Evolutionary conservation across 2,888 invertebrate species (phyloP), one percentile per base, ranked within the genome.

Genomic region (Tromatobia lineatoria): DNA sequence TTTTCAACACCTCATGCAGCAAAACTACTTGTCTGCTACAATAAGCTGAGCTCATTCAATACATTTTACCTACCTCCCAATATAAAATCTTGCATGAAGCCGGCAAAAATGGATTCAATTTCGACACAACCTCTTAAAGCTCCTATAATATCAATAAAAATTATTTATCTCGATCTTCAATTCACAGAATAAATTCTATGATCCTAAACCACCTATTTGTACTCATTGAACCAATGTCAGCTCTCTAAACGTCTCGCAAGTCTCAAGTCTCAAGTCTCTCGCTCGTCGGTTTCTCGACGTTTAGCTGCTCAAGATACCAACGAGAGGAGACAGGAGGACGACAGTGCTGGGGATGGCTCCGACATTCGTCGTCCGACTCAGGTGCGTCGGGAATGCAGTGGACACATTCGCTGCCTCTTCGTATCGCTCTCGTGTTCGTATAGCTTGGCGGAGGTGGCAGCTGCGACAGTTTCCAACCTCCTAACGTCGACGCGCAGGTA

Each of bases 401-500:
- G 61, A 20, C 18, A 61, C 67, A 69, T 57, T 77, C 77, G 77
- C 23, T 25, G 42, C 18, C 71, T 15, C 57, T 23, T 20, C 25
- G 18, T 20, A 18, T 71, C 4, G 34, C 34, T 38, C 11, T n/a
- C 34, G 23, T 34, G 20, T 61, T 47, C 38, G 52, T 23, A 38
- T 10, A 3, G 54, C 54, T 59, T 34, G 29, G 67, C 42, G 78
- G 50, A 78, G 78, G 78, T 38, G 78, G 78, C 78, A 78, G 78
- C 78, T 78, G 78, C 70, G 59, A 69, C 77, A 77, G 67, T 78
- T 70, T 61, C 50, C 59, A 59, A 34, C 52, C 20, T 25, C n/a
- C 34, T 74, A 78, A 61, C 78, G 70, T 70, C n/a, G 34, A 34
- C 23, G 8, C 15, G 38, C 34, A 38, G 38, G 38, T 10, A n/a